phyloP scores from a whole-genome alignment of 2,113 vertebrate genomes.

The Sapajus apella region DNA sequence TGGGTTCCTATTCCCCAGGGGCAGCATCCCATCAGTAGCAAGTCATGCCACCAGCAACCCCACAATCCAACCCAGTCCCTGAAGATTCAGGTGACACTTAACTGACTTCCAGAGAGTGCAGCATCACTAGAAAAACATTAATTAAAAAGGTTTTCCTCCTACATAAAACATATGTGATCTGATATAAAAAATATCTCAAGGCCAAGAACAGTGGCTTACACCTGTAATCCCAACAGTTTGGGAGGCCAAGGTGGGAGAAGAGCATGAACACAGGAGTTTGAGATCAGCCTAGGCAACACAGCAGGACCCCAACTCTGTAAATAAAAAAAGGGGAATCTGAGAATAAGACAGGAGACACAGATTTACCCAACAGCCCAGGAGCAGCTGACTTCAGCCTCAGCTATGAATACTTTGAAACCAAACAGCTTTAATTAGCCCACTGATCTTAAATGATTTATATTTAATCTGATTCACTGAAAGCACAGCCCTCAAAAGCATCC shows the following conservation, averaged over 20 bases:
- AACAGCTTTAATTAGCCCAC: not conserved
- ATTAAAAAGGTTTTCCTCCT: not conserved
- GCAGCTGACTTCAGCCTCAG: not conserved
- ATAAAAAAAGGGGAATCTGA: not conserved
- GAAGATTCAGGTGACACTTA: not conserved
- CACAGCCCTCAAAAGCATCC: not conserved
- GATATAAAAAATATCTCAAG: not conserved
- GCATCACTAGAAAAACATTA: not conserved
- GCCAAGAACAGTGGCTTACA: not conserved
- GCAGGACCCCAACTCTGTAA: not conserved
- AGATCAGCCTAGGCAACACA: too few relatives aligned
- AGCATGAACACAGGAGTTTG: too few relatives aligned
- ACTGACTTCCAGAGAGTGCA: not conserved
- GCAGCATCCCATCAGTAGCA: not conserved
- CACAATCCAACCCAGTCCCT: not conserved
- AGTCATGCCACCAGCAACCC: not conserved
- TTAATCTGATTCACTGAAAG: not conserved
- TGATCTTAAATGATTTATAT: slow-evolving; percentile 14
- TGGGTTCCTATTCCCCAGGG: not conserved
- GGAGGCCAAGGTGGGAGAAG: too few relatives aligned
- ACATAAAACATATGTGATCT: not conserved
- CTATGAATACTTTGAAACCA: not conserved
- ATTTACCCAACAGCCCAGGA: not conserved
- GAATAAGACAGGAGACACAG: too few relatives aligned
- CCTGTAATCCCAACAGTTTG: too few relatives aligned